These are phyloP conservation scores for Porites divaricata DNA, from an alignment of 92 coral and sea anemone genomes.

Conservation along the genomic window DNA sequence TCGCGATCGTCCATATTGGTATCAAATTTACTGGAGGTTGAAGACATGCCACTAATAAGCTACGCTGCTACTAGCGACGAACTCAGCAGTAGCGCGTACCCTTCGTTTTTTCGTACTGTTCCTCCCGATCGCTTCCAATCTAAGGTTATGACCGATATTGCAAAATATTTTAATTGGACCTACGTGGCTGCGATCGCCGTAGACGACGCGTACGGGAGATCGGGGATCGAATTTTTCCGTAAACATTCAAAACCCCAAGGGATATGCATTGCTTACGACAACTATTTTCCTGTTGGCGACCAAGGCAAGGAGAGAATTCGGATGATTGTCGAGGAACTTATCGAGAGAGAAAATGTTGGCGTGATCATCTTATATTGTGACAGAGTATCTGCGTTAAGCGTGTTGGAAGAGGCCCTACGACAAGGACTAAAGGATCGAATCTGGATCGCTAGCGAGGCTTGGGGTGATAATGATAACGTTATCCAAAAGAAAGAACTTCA, in stretches of 20 bases:
- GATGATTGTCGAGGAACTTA: constrained; percentile 58
- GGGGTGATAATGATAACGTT: constrained; percentile 52
- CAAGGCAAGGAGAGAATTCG: constrained; percentile 24
- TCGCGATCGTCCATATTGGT: constrained; percentile 79
- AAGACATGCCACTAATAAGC: constrained; percentile 85
- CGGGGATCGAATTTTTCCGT: constrained; percentile 75
- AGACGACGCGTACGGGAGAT: constrained; percentile 83
- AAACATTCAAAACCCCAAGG: constrained; percentile 63
- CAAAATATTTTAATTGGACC: constrained; percentile 82
- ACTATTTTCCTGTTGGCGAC: constrained; percentile 60
- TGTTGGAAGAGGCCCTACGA: constrained; percentile 60
- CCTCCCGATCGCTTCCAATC: constrained; percentile 92
- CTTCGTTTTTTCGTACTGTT: constrained; percentile 86
- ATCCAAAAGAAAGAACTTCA: constrained; percentile 19
- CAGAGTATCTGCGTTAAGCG: not conserved
- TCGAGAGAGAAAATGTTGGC: constrained; percentile 38
- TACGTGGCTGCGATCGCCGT: constrained; percentile 79
- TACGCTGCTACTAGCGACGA: constrained; percentile 91
- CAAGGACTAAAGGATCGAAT: constrained; percentile 58
- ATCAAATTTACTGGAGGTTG: constrained; percentile 73
- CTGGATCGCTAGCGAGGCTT: constrained; percentile 88
- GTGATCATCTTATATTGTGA: constrained; percentile 71
- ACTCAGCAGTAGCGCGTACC: constrained; percentile 76
- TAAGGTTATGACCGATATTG: constrained; percentile 82
- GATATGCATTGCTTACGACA: constrained; percentile 74